Evolutionary conservation across 2,797 vertebrate species (phyloP).

Genomic region (Rhodeus uyekii): DNA sequence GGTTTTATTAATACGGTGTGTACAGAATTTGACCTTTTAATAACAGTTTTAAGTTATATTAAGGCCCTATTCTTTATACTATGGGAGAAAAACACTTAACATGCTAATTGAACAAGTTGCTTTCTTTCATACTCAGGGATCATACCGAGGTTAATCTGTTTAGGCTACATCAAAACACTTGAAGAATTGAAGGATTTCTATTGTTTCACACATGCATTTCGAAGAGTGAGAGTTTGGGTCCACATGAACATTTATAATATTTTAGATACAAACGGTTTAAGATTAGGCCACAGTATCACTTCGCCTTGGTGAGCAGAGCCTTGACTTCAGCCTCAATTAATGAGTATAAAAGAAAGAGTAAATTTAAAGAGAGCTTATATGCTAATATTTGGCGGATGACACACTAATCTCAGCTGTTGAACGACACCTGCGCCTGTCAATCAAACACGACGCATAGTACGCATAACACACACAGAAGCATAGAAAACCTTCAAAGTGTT

Average conservation of each 20-base stretch:
- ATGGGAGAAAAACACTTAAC: too few species aligned
- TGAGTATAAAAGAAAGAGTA: not conserved
- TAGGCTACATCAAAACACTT: too few species aligned
- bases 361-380: not conserved
- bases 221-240: not conserved
- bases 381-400: not conserved
- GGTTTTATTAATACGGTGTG: too few species aligned
- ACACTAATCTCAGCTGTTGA: not conserved
- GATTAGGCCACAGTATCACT: not conserved
- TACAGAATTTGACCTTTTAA: too few species aligned
- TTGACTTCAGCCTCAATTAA: not conserved
- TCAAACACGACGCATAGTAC: constrained; percentile 20
- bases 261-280: not conserved
- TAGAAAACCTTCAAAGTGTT: not conserved
- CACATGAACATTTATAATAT: not conserved
- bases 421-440: constrained; percentile 52
- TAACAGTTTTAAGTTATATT: too few species aligned
- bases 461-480: constrained; percentile 20
- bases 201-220: not conserved
- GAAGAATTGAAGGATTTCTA: too few species aligned
- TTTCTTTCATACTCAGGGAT: too few species aligned
- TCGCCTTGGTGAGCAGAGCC: not conserved
- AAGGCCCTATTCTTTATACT: too few species aligned
- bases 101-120: too few species aligned
- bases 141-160: too few species aligned